These are phyloP conservation scores for Leucania comma DNA, from an alignment of 2,888 invertebrate species.

Conservation along the genomic window DNA sequence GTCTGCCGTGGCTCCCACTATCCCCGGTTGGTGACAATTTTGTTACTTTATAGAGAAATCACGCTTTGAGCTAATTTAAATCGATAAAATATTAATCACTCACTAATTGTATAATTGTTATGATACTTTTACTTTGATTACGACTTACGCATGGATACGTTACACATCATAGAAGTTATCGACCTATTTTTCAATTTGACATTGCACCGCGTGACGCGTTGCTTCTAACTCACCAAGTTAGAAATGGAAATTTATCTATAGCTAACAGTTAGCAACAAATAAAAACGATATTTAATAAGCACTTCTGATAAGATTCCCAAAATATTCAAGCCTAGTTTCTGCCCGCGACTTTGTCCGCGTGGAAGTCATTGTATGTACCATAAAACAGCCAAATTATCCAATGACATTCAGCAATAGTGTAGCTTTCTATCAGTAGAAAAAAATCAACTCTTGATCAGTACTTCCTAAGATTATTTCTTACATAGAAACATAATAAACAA, in stretches of 20 bases:
- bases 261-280: not conserved
- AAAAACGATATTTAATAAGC: conserved; percentile 18
- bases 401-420: not conserved
- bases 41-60: conserved; percentile 20
- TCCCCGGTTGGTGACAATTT: conserved; percentile 85
- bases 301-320: conserved; percentile 31
- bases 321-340: conserved; percentile 1
- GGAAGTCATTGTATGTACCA: not conserved
- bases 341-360: conserved; percentile 9
- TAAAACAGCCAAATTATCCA: too few relatives aligned
- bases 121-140: not conserved
- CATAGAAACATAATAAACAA: not conserved
- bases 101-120: not conserved
- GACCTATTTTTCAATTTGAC: conserved; percentile 88
- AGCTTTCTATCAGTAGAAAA: not conserved
- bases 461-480: not conserved
- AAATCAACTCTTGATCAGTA: not conserved
- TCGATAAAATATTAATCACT: conserved; percentile 4
- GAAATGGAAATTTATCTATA: conserved; percentile 39
- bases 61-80: conserved; percentile 28
- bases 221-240: conserved; percentile 67
- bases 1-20: conserved; percentile 90
- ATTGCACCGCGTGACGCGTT: conserved; percentile 88
- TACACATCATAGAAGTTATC: conserved; percentile 62
- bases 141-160: conserved; percentile 1